Base-by-base conservation (phyloP, 2,113 vertebrate genomes). In the Camelus dromedarius region DNA sequence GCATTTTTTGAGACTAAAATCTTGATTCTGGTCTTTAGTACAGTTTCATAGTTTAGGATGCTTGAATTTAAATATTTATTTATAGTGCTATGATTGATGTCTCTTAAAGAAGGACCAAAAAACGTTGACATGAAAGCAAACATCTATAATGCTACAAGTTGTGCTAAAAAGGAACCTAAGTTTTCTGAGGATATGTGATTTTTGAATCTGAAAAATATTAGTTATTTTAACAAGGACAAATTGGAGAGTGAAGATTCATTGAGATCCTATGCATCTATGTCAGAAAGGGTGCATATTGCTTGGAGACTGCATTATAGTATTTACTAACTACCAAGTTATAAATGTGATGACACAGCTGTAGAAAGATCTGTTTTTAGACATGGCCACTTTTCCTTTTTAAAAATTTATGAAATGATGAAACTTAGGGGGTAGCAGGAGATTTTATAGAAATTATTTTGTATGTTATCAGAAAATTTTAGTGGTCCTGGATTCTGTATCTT, bases 171-270 rank as follows among this genome's bases (percentile, higher is more conserved):
- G 60, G 56, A 97, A 88, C 67, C 19, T 48, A 81, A 93, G 80
- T 62, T 97, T 88, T 97, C 76, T 91, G 79, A 84, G 92, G 83
- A 72, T 88, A 18, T 97, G 82, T 80, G 73, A 50, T 91, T 95
- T 95, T 60, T 95, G n/a, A 96, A 85, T 96, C 85, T 70, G 94
- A 2, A 83, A 76, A 96, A 80, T 97, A 91, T 52, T 93, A 92
- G 90, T 76, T 89, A 81, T 75, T 93, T 92, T 82, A 95, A 72
- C 79, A 95, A 72, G 97, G 92, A 91, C 81, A 98, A 46, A 73
- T 84, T 95, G 92, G 70, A 93, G 95, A 96, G 89, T 94, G 95
- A 98, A 96, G 96, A 97, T 97, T 97, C 95, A 96, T 93, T 96
- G 97, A 97, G 90, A 76, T 26, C 28, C 35, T 81, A 72, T 96